Evolutionary conservation across 2,888 invertebrate genomes (phyloP), one percentile per base, ranked within the genome.

Genomic region (Prosapia bicincta): DNA sequence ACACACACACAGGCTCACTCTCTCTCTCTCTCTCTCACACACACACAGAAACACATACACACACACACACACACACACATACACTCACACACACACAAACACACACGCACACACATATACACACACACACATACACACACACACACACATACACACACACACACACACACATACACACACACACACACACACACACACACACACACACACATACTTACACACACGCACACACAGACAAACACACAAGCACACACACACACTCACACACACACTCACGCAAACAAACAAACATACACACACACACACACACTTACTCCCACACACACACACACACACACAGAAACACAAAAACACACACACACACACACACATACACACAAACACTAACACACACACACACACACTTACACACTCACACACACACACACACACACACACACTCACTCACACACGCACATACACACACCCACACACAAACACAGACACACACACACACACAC

Each of bases 141-240:
- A 65, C 65, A 65, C 65, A 65, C 65, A 65, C 65, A 65, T 13
- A 65, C 65, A 65, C 65, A 65, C 65, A 65, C 65, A 65, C 65
- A 65, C 65, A 65, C 65, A 65, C 65, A 65, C 65, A 65, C 65
- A 65, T 13, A 65, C 65, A 65, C 65, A 65, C 65, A 65, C 65
- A 65, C 65, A 65, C 65, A 65, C 65, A 65, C 65, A 65, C 65
- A 65, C 65, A 65, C 65, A 65, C 65, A 65, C 65, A 65, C 65
- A 65, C 65, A 65, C 65, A 65, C 65, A 65, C 65, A 65, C 65
- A 65, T 13, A 65, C 65, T 7, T 13, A 65, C 65, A 65, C 65
- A 65, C 65, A 65, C 65, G 13, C 65, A 65, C 65, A 65, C 65
- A 65, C 65, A 65, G 6, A 65, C 65, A 65, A 5, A 65, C 65